Base-by-base conservation (phyloP, 2,888 invertebrate genomes). In the Hirtodrosophila confusa region DNA sequence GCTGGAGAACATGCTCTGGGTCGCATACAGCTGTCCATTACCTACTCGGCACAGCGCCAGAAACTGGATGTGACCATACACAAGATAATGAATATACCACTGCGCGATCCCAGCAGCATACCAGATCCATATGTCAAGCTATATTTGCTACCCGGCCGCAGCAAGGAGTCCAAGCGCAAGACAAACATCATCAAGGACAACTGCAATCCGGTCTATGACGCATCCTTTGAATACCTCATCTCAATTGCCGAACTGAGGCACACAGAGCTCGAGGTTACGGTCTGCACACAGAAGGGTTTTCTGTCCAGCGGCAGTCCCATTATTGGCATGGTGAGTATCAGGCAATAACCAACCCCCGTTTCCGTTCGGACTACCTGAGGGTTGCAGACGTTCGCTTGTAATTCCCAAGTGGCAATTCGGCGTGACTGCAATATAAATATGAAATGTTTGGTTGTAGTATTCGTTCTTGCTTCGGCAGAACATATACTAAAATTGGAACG, bases 81-180 rank as follows among this genome's bases (percentile, higher is more conserved):
- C 91, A 97, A 97, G 93, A 95, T 98, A 75, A 94, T 95, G 97
- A 95, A 97, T 91, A 93, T 97, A 84, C 96, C 96, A 0, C 92
- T 95, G 41, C 96, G 95, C 85, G 97, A 97, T 90, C 95, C 96
- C 1, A 93, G 94, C 69, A 96, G 95, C 90, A 95, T 97, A 85
- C 97, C 97, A 1, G 97, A 97, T 92, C 96, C 97, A 0, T 97
- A 97, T 89, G 97, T 97, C 0, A 97, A 97, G 90, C 90, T 97
- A 29, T 97, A 97, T 90, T 92, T 97, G 72, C 92, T 97, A 65
- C 97, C 97, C 0, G 96, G 96, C 56, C 94, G 96, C 56, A 94
- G 95, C 45, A 97, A 96, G 91, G 97, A 97, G 74, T 95, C 96
- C 0, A 97, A 97, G 91, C 94, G 97, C 43, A 97, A 97, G 92